phyloP scores from a whole-genome alignment of 2,797 vertebrate genomes.

The Sebastes diploproa region DNA sequence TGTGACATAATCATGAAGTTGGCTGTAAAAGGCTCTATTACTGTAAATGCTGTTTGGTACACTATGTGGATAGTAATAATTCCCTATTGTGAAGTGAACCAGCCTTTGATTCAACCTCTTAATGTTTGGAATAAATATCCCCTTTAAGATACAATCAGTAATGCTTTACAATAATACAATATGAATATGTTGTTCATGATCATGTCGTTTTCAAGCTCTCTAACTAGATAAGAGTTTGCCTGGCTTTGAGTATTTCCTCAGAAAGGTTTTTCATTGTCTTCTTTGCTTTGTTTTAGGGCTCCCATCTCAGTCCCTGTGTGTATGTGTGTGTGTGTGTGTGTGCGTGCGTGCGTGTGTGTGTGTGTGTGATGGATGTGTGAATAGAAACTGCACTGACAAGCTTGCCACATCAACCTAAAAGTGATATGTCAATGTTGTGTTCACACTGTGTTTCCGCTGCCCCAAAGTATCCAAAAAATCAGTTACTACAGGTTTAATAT shows the following conservation, averaged over 20 bases:
- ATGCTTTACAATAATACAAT: neutral
- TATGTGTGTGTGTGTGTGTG: too few species aligned
- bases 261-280: neutral
- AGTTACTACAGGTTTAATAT: neutral
- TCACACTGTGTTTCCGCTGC: neutral
- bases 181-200: neutral
- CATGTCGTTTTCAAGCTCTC: neutral
- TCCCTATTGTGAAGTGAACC: neutral
- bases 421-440: neutral
- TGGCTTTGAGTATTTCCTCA: neutral
- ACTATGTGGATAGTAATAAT: neutral
- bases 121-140: neutral
- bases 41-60: neutral
- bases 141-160: too few species aligned
- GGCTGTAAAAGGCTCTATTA: neutral
- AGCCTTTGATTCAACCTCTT: neutral
- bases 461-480: neutral
- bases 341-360: fast-evolving
- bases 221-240: neutral
- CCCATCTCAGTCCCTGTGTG: too few species aligned
- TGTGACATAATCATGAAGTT: neutral
- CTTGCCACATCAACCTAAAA: neutral
- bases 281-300: too few species aligned
- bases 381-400: neutral
- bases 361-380: neutral